Base-by-base conservation (phyloP, 2,888 invertebrate species). In the Drosophila sordidula region DNA sequence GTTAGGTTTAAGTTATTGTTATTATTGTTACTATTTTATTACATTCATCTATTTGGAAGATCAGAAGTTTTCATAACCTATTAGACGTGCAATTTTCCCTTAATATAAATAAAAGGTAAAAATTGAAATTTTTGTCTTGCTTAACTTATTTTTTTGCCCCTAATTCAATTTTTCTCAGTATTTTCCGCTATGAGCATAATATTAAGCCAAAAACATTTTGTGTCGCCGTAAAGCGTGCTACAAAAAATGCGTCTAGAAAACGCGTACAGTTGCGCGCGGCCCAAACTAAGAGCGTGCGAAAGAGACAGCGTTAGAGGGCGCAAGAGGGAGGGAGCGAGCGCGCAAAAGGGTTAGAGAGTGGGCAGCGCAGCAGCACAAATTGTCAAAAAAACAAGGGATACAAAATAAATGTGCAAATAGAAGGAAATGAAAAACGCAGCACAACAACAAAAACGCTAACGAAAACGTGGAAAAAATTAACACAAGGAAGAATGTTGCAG, bases 241-340 rank as follows among this genome's bases (percentile, higher is more conserved):
- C 22, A 47, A 59, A 51, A 51, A 45, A 42, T 29, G 55, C 22
- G 34, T 49, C 16, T 9, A 18, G 36, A 14, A 45, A 62, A 41
- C 16, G 73, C 51, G 75, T 59, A 71, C 69, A 70, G 70, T 74
- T 54, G 25, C 34, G 57, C 34, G 22, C 32, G 34, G 26, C 32
- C 9, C 11, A 32, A 57, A n/a, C 36, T 14, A 26, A 16, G 12
- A 16, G 9, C 12, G 26, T 14, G 12, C 42, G 42, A 12, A 1
- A 29, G 29, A 8, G 29, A 29, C 29, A 29, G 29, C 2, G 29
- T 1, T 29, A 29, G 8, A 29, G 8, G 0, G 8, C 4, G 22
- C 1, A 22, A 22, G 22, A 22, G 18, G 0, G 26, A 0, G 26
- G 26, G 6, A 26, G 26, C 6, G 26, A 26, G 29, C 29, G 3